Conservation (phyloP, 1,140 invertebrate species). For the Heliothis virescens region DNA sequence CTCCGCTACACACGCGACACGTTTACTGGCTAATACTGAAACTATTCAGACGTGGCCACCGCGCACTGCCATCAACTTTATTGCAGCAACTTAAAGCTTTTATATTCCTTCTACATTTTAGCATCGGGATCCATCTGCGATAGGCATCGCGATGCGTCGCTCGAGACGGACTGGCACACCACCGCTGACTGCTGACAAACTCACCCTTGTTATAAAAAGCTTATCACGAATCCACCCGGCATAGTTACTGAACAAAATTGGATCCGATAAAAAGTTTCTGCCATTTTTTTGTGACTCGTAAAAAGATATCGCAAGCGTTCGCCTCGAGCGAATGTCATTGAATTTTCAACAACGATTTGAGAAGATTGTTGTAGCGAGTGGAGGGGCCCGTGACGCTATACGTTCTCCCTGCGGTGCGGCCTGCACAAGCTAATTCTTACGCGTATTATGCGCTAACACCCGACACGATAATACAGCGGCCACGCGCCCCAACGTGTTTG, state of each 20-base stretch:
- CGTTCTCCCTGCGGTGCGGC: slow-evolving; percentile 47
- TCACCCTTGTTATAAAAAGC: slow-evolving; percentile 68
- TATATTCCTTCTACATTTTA: slow-evolving; percentile 2
- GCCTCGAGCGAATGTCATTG: slow-evolving; percentile 68
- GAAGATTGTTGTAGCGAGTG: slow-evolving; percentile 57
- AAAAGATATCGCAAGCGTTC: slow-evolving; percentile 68
- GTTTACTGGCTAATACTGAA: slow-evolving; percentile 12
- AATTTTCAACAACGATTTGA: slow-evolving; percentile 68
- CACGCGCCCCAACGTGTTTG: not conserved
- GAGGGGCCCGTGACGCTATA: slow-evolving; percentile 49
- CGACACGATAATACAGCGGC: slow-evolving; percentile 17
- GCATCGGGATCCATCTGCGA: slow-evolving; percentile 30
- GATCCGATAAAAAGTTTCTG: slow-evolving; percentile 71
- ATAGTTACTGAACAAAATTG: slow-evolving; percentile 72
- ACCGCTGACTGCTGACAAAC: slow-evolving; percentile 38
- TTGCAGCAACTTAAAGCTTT: slow-evolving; percentile 11
- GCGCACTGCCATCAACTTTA: slow-evolving; percentile 11
- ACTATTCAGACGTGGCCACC: slow-evolving; percentile 19
- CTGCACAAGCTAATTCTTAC: slow-evolving; percentile 53
- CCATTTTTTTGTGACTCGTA: slow-evolving; percentile 70
- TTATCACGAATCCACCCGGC: slow-evolving; percentile 69
- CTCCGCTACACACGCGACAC: slow-evolving; percentile 21
- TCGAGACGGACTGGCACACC: slow-evolving; percentile 4
- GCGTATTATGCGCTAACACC: slow-evolving; percentile 31
- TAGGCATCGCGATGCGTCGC: slow-evolving; percentile 12